Percentiles rank a stretch among this genome's conserved stretches.
These are phyloP conservation scores for Poecilia gillii DNA, from an alignment of 2,797 vertebrate species.

Conservation along the genomic window DNA sequence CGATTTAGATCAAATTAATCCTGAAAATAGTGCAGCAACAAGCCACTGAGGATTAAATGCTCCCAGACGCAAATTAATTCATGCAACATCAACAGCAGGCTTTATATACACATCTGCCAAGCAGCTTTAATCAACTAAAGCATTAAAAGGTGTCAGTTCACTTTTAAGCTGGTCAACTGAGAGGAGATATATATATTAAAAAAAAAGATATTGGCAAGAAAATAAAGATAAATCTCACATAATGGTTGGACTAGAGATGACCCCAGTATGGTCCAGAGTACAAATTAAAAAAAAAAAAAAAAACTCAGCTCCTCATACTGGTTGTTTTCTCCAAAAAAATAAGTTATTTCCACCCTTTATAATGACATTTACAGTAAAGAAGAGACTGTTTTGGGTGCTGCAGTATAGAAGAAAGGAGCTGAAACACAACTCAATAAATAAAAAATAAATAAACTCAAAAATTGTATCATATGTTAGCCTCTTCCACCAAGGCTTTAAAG, in stretches of 20 bases:
- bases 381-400: not conserved
- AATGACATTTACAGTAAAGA: not conserved
- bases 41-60: slow-evolving; percentile 23
- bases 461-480: not conserved
- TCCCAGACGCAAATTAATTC: slow-evolving; percentile 17
- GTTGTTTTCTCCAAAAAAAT: not conserved
- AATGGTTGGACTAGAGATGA: not conserved
- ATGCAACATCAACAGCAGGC: slow-evolving; percentile 50
- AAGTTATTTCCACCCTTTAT: not conserved
- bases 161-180: slow-evolving; percentile 23
- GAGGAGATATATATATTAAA: not conserved
- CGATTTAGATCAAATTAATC: slow-evolving; percentile 10
- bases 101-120: slow-evolving; percentile 25
- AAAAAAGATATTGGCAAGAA: not conserved
- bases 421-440: not conserved
- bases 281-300: not conserved
- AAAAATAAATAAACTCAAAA: no score
- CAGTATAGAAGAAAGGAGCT: not conserved
- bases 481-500: not conserved
- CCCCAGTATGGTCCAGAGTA: not conserved
- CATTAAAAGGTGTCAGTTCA: slow-evolving; percentile 29
- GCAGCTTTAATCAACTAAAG: slow-evolving; percentile 22
- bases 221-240: not conserved
- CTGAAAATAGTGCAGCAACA: not conserved
- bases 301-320: not conserved